Base-by-base conservation (phyloP, 2,797 vertebrate species). In the Pseudomugil gertrudae region DNA sequence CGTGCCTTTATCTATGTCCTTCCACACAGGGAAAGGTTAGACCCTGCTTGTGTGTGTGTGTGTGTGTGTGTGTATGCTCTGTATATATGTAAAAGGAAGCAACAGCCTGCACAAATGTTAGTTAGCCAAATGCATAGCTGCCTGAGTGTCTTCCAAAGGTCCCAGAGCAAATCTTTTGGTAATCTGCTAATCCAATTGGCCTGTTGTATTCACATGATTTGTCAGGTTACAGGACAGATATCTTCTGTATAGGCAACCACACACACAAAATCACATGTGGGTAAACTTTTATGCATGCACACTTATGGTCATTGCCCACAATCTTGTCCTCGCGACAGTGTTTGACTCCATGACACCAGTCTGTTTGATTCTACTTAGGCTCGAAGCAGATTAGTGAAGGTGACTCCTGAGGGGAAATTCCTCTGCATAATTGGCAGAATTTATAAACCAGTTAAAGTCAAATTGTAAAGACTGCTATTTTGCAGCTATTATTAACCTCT, bases 111-210 rank as follows among this genome's bases (percentile, higher is more conserved):
- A 79, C 84, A 78, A 83, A 78, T 54, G 81, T 88, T 87, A 89
- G 73, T 70, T 79, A 55, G 82, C 61, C 81, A 84, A 87, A 88
- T 72, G 62, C 81, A 88, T 57, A 48, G 60, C 78, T 74, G 81
- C 87, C 81, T 90, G 87, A 84, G 72, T 86, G 84, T 67, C 90
- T 89, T 80, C 73, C 76, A 80, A 66, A 76, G 88, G 91, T 87
- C 91, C 92, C 63, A 92, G 92, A 88, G 91, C 88, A 92, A 87
- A 92, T 90, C 85, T 87, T 84, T 83, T 74, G 80, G 72, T 94
- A 93, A 95, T 94, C 92, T 91, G 76, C 69, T 93, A 94, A 94
- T 93, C 93, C 91, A 94, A 93, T 94, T 93, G 88, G 84, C 85
- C 69, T 72, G 81, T 72, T 59, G 82, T 88, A 86, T 90, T 92